Evolutionary conservation across 2,797 vertebrate species (phyloP).

Genomic region (Siniperca undulata): DNA sequence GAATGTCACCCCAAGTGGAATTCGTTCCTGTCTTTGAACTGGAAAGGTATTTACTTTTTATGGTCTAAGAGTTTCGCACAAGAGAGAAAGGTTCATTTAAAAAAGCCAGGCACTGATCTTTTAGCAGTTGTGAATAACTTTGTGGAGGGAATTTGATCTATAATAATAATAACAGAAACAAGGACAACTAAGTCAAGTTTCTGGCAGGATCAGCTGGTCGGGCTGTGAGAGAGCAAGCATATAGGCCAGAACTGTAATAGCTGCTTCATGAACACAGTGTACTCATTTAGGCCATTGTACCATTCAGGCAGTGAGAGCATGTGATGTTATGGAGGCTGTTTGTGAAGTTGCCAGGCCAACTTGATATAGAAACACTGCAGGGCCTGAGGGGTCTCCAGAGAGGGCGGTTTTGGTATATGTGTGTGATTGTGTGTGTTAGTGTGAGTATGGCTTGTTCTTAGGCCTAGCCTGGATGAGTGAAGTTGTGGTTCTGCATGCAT

Average conservation of each 20-base stretch:
- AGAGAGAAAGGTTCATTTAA: conserved; percentile 20
- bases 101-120: not conserved
- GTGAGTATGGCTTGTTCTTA: conserved; percentile 63
- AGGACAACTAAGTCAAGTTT: conserved; percentile 31
- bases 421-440: conserved; percentile 42
- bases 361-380: conserved; percentile 70
- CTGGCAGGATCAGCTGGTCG: conserved; percentile 34
- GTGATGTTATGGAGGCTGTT: conserved; percentile 72
- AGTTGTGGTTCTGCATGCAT: conserved; percentile 80
- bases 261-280: conserved; percentile 56
- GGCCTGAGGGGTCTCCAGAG: conserved; percentile 72
- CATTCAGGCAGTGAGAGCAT: conserved; percentile 60
- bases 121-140: conserved; percentile 23
- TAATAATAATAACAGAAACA: conserved; percentile 29
- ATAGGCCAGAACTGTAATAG: conserved; percentile 56
- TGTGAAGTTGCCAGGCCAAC: conserved; percentile 69
- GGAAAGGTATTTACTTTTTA: conserved; percentile 30
- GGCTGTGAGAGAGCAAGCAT: conserved; percentile 35
- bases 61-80: conserved; percentile 35
- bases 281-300: conserved; percentile 50
- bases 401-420: conserved; percentile 49
- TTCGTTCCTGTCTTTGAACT: conserved; percentile 9
- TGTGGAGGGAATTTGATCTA: too few relatives aligned
- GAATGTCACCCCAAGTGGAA: conserved; percentile 34
- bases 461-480: conserved; percentile 70